Evolutionary conservation across 2,113 vertebrate genomes (phyloP).

Genomic region (Sitta europaea): DNA sequence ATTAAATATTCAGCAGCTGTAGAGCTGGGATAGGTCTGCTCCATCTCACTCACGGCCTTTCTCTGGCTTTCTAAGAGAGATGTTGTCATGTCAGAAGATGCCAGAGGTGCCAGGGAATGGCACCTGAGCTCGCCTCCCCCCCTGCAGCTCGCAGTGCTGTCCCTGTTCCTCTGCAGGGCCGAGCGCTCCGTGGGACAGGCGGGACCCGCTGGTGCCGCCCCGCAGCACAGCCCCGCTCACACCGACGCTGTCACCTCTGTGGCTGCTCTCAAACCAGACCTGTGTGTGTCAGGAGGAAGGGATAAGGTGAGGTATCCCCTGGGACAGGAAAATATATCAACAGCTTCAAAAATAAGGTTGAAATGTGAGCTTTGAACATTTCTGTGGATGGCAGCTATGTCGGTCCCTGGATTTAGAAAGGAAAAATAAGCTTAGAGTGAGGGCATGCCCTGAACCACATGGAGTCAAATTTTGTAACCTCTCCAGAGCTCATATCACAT

Average conservation of each 20-base stretch:
- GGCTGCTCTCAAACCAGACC: slow-evolving; percentile 80
- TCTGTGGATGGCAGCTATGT: accelerated
- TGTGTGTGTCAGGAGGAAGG: slow-evolving; percentile 88
- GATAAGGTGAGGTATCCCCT: slow-evolving; percentile 79
- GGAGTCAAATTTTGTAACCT: neutral
- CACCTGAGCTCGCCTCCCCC: accelerated
- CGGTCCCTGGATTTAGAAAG: neutral
- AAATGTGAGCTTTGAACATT: neutral
- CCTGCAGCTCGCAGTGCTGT: neutral
- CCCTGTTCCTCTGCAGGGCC: slow-evolving; percentile 62
- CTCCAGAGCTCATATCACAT: neutral
- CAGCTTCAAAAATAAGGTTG: neutral
- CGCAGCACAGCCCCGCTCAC: slow-evolving; percentile 79
- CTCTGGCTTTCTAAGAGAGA: neutral
- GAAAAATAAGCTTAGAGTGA: neutral
- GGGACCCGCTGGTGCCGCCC: slow-evolving; percentile 10
- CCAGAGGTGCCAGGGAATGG: neutral
- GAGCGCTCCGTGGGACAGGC: slow-evolving; percentile 67
- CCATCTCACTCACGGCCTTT: neutral
- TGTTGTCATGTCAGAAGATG: neutral
- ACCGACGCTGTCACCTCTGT: slow-evolving; percentile 77
- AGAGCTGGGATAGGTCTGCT: neutral
- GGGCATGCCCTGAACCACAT: neutral
- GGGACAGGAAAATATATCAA: neutral
- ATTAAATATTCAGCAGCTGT: neutral